Percentiles rank a stretch among this genome's conserved stretches.
phyloP scores from a whole-genome alignment of 2,113 vertebrate species.

The Pseudopipra pipra region DNA sequence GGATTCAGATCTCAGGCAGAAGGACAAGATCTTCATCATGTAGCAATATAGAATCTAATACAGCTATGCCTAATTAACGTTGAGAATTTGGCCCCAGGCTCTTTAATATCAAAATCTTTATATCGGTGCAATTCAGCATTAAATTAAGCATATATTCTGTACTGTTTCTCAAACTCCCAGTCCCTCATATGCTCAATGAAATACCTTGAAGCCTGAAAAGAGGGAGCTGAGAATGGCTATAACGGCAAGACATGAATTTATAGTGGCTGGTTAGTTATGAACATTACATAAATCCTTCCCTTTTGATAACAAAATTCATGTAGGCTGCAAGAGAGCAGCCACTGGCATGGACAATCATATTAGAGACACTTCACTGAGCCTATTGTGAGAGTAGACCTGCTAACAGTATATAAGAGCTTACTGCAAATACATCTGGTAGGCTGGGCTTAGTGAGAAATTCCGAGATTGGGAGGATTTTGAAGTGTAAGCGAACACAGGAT shows the following conservation, averaged over 20 bases:
- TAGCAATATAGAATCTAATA: not conserved
- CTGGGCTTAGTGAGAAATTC: not conserved
- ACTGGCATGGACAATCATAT: constrained; percentile 54
- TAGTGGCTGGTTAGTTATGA: constrained; percentile 21
- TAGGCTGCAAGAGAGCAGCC: constrained; percentile 58
- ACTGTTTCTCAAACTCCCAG: not conserved
- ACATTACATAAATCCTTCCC: constrained; percentile 28
- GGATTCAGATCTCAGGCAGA: not conserved
- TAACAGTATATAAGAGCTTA: constrained; percentile 21
- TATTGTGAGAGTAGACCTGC: constrained; percentile 10
- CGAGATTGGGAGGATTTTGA: constrained; percentile 4
- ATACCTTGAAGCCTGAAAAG: not conserved
- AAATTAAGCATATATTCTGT: not conserved
- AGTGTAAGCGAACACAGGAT: not conserved
- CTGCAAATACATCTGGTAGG: constrained; percentile 8
- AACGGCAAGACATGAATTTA: not conserved
- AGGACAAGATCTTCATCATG: not conserved
- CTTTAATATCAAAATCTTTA: not conserved
- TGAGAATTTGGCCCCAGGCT: not conserved
- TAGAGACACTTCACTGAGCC: constrained; percentile 40
- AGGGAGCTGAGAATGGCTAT: not conserved
- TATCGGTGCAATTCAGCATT: not conserved
- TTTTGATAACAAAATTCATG: constrained; percentile 21
- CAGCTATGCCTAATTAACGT: not conserved
- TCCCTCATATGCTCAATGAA: not conserved